Evolutionary conservation across 2,797 vertebrate genomes (phyloP), one percentile per base, ranked within the genome.

Genomic region (Acipenser oxyrinchus): DNA sequence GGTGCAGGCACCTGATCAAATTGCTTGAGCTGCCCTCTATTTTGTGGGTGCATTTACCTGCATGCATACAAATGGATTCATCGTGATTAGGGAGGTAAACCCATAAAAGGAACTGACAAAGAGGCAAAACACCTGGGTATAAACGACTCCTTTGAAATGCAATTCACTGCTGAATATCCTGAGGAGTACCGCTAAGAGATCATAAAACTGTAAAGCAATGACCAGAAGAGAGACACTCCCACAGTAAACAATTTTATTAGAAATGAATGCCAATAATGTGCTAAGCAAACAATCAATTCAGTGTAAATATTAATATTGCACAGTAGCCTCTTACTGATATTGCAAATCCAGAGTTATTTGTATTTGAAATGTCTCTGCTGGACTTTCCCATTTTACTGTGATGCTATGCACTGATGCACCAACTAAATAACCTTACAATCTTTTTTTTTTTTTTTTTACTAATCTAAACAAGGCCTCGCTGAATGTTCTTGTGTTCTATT

Each of bases 401-500:
- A 84, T 81, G 80, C 79, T 78, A 84, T 77, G 81, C 79, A 78
- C 81, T 79, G 75, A 80, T 77, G 83, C 79, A 86, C 85, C 84
- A 86, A 78, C 79, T 83, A 88, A 37, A 87, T 78, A 86, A 87
- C 86, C 82, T 77, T 79, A 71, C 75, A 77, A 82, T 84, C 87
- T 82, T 76, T 81, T 37, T 82, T 73, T 77, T 37, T 82, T 73
- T 77, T 37, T 37, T 37, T 37, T 4, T 37, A 37, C 37, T 37
- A 37, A 37, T 82, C 86, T 80, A 85, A 84, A 85, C 78, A 82
- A 76, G 86, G 82, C 78, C 85, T 86, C 84, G 84, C 86, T 85
- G 86, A 83, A 89, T 83, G 88, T 89, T 84, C 87, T 83, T 80
- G 84, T 77, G 87, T 86, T 87, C 86, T 84, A 81, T 86, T 88